Conservation (phyloP, 2,888 invertebrate species). For the Mesorhabditis sp. region DNA sequence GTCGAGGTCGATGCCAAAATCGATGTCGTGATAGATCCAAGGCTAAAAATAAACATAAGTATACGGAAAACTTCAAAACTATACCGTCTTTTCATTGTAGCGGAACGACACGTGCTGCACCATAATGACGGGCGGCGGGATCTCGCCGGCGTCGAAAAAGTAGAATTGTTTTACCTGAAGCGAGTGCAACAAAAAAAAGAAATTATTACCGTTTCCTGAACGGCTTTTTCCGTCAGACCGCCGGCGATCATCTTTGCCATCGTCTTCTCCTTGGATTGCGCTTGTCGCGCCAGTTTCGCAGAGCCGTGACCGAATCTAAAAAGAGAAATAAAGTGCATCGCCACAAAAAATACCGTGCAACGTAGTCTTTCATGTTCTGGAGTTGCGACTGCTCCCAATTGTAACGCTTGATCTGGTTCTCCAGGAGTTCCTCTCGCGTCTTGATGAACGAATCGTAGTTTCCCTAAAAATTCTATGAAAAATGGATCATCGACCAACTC, state of each 20-base stretch:
- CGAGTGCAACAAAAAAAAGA: not conserved
- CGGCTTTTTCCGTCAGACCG: constrained; percentile 90
- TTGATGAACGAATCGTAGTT: constrained; percentile 95
- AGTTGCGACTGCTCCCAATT: constrained; percentile 99
- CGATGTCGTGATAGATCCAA: constrained; percentile 90
- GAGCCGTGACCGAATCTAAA: constrained; percentile 97
- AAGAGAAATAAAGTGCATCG: no score
- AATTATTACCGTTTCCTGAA: constrained; percentile 70
- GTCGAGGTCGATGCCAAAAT: constrained; percentile 97
- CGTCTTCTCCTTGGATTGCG: constrained; percentile 98
- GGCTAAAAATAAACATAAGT: constrained; percentile 63
- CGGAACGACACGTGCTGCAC: constrained; percentile 95
- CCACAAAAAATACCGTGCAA: not conserved
- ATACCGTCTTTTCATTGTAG: constrained; percentile 66
- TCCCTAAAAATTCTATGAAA: constrained; percentile 62
- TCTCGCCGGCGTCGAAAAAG: constrained; percentile 88
- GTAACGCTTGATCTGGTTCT: constrained; percentile 98
- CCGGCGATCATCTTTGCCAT: constrained; percentile 98
- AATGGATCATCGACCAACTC: constrained; percentile 64
- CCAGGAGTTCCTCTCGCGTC: constrained; percentile 86
- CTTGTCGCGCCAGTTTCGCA: constrained; percentile 94
- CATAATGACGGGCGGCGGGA: constrained; percentile 99
- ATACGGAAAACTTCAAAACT: not conserved
- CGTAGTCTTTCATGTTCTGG: constrained; percentile 85
- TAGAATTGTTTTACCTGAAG: constrained; percentile 77